These are phyloP conservation scores for Sesamia inferens DNA, from an alignment of 2,888 invertebrate genomes.

Conservation along the genomic window DNA sequence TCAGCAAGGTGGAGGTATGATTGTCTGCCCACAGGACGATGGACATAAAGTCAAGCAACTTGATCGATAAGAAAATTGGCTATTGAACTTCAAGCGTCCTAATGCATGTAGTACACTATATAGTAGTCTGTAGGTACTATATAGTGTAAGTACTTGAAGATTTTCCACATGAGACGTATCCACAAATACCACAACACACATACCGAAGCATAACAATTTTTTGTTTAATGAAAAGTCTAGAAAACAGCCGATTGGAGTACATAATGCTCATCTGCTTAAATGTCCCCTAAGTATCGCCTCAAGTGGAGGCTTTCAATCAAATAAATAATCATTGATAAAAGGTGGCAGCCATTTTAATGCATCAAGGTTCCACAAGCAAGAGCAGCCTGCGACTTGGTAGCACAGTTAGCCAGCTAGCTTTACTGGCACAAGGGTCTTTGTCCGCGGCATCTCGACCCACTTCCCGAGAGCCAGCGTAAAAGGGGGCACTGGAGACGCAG, in stretches of 20 bases:
- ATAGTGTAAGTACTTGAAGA: too few species aligned
- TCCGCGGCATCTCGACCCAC: conserved; percentile 50
- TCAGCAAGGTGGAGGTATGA: not conserved
- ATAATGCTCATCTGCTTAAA: not conserved
- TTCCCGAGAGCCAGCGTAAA: conserved; percentile 34
- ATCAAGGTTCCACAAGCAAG: not conserved
- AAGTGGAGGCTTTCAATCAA: not conserved
- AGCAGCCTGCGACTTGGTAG: conserved; percentile 2
- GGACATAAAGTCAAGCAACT: not conserved
- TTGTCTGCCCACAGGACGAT: not conserved
- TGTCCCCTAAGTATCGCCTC: not conserved
- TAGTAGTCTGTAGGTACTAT: not conserved
- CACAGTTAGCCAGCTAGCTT: conserved; percentile 25
- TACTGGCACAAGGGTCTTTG: conserved; percentile 22
- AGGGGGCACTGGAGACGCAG: conserved; percentile 32
- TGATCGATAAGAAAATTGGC: not conserved
- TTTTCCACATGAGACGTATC: not conserved
- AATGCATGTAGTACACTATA: too few species aligned
- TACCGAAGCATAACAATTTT: too few species aligned
- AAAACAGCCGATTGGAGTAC: not conserved
- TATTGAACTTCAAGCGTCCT: not conserved
- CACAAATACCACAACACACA: too few species aligned
- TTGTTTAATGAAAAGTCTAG: not conserved
- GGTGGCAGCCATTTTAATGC: conserved; percentile 1
- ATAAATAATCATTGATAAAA: conserved; percentile 11